Conservation (phyloP, 2,113 vertebrate species). For the Pardalotus punctatus region DNA sequence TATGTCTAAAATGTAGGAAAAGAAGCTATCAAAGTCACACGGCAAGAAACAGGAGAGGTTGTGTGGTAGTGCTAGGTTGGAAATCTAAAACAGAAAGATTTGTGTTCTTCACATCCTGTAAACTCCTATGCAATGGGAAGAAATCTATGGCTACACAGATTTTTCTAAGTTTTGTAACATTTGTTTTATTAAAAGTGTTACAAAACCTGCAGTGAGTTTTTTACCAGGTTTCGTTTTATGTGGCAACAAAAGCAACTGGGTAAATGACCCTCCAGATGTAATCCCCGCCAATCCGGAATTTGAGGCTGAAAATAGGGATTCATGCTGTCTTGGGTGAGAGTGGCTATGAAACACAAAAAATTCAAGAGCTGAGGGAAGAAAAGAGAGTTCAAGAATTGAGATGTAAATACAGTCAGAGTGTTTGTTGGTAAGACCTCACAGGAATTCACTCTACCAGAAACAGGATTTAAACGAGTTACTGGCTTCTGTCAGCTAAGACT, state of each 20-base stretch:
- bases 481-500: not conserved
- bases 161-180: not conserved
- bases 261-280: not conserved
- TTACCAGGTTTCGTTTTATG: not conserved
- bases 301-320: fast-evolving
- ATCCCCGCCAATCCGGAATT: fast-evolving
- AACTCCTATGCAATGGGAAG: not conserved
- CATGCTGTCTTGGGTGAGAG: not conserved
- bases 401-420: not conserved
- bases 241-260: fast-evolving
- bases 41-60: not conserved
- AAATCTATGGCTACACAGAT: not conserved
- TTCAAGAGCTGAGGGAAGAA: not conserved
- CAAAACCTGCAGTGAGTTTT: not conserved
- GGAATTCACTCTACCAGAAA: not conserved
- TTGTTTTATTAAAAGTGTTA: not conserved
- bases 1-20: not conserved
- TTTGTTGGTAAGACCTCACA: not conserved
- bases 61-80: not conserved
- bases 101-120: fast-evolving
- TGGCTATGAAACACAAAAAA: not conserved
- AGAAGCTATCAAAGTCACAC: not conserved
- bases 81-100: not conserved
- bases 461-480: not conserved
- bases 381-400: not conserved